Conservation (phyloP, 2,113 vertebrate genomes). For the Micronisus gabar region DNA sequence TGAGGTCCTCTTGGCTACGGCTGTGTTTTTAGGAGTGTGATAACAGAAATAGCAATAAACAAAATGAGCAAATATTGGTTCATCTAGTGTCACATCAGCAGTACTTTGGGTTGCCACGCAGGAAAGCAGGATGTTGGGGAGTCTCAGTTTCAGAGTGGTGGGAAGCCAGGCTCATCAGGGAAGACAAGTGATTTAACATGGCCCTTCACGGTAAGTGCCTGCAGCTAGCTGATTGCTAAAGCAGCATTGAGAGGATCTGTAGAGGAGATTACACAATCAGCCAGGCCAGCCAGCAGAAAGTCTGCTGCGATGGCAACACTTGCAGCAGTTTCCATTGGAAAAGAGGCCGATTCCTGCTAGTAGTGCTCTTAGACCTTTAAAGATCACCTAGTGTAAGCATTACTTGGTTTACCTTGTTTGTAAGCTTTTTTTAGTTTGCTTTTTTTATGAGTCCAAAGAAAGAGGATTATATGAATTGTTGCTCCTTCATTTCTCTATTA, state of each 20-base stretch:
- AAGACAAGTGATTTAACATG: slow-evolving; percentile 5
- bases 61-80: slow-evolving; percentile 12
- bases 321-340: background rate
- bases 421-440: background rate
- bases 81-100: background rate
- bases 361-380: background rate
- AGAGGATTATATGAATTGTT: background rate
- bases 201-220: background rate
- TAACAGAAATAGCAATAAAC: background rate
- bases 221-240: slow-evolving; percentile 28
- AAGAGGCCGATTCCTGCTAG: background rate
- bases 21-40: background rate
- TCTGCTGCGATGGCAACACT: background rate
- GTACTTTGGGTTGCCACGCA: background rate
- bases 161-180: background rate
- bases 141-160: background rate
- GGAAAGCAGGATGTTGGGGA: background rate
- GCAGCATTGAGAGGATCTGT: background rate
- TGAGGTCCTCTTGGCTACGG: background rate
- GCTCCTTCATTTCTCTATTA: background rate
- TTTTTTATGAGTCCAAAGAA: background rate
- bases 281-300: background rate
- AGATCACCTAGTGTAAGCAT: background rate
- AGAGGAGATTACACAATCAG: background rate
- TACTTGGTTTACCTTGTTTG: background rate